phyloP scores from a whole-genome alignment of 92 coral and sea anemone species.

The Heteractis magnifica region DNA sequence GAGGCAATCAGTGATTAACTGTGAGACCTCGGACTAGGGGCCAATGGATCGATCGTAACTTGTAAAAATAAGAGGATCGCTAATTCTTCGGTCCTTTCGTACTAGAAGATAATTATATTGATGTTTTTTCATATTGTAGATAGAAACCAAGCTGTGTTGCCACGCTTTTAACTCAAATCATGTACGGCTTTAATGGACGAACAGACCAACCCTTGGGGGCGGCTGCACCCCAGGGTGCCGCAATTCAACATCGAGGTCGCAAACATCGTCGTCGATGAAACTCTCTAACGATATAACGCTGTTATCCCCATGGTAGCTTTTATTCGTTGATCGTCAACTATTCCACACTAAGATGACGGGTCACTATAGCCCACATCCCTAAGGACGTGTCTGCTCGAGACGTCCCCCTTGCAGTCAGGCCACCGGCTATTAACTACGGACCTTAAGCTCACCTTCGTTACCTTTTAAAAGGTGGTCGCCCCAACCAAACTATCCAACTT shows the following conservation, averaged over 20 bases:
- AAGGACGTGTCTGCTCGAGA: slow-evolving; percentile 69
- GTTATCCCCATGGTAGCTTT: slow-evolving; percentile 97
- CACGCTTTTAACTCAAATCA: slow-evolving; percentile 93
- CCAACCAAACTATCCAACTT: slow-evolving; percentile 93
- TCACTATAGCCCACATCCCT: slow-evolving; percentile 77
- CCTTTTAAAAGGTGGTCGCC: slow-evolving; percentile 90
- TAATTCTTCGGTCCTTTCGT: slow-evolving; percentile 91
- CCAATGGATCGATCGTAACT: slow-evolving; percentile 80
- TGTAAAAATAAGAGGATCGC: slow-evolving; percentile 78
- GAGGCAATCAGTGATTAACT: slow-evolving; percentile 86
- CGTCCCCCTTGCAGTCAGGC: slow-evolving; percentile 81
- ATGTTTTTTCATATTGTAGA: slow-evolving; percentile 88
- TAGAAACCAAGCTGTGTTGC: slow-evolving; percentile 93
- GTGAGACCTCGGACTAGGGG: slow-evolving; percentile 52
- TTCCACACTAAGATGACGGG: slow-evolving; percentile 80
- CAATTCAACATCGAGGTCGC: slow-evolving; percentile 99
- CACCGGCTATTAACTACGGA: slow-evolving; percentile 58
- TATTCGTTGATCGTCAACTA: slow-evolving; percentile 83
- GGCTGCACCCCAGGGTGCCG: slow-evolving; percentile 91
- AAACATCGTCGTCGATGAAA: slow-evolving; percentile 82
- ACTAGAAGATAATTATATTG: slow-evolving; percentile 82
- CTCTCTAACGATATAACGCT: slow-evolving; percentile 91
- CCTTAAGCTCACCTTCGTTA: slow-evolving; percentile 91
- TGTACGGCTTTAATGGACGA: slow-evolving; percentile 95
- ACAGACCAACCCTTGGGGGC: slow-evolving; percentile 95